A percentile compares a stretch with the other conserved stretches of the same genome.
phyloP scores from a whole-genome alignment of 2,888 invertebrate species.

The Bruchidius siliquastri region DNA sequence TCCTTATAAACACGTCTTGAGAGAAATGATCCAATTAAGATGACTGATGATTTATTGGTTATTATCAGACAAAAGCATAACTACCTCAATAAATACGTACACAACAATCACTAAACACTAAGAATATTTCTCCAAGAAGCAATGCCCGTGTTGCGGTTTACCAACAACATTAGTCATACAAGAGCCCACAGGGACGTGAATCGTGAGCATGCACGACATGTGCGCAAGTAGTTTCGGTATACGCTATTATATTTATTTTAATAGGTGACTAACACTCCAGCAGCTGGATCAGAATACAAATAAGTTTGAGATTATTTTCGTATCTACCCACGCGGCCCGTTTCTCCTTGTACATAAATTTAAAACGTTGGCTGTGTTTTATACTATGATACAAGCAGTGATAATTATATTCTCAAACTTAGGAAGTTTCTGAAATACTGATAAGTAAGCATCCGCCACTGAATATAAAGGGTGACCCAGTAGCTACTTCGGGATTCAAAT shows the following conservation, averaged over 20 bases:
- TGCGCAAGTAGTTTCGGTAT: not conserved
- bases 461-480: too few relatives aligned
- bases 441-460: too few relatives aligned
- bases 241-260: constrained; percentile 4
- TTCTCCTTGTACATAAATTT: not conserved
- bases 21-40: too few relatives aligned
- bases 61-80: not conserved
- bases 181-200: not conserved
- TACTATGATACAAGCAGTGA: not conserved
- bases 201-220: not conserved
- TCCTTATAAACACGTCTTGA: too few relatives aligned
- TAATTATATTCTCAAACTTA: too few relatives aligned
- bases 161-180: not conserved
- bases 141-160: not conserved
- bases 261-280: constrained; percentile 8
- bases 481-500: too few relatives aligned
- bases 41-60: not conserved
- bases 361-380: not conserved
- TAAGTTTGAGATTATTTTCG: constrained; percentile 2
- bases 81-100: not conserved
- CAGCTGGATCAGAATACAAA: constrained; percentile 7
- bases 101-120: not conserved
- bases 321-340: not conserved
- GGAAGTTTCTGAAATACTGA: too few relatives aligned
- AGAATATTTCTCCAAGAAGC: not conserved